Percentiles rank a stretch among this genome's conserved stretches.
Conservation (phyloP, 1,140 invertebrate genomes). For the Melitaea cinxia region DNA sequence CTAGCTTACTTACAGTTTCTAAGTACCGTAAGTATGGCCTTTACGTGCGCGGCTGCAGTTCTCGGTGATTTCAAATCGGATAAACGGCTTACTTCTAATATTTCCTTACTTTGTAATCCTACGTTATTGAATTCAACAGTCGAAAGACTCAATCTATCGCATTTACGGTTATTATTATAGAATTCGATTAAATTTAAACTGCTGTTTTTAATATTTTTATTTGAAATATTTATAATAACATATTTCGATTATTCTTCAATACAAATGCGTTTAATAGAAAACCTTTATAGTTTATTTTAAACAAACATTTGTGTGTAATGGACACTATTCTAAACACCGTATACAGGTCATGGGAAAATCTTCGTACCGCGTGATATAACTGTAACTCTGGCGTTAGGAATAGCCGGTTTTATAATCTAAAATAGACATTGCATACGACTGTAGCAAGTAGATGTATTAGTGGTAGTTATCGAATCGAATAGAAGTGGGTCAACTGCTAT, state of each 20-base stretch:
- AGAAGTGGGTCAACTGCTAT: conserved; percentile 76
- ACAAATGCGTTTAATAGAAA: no score
- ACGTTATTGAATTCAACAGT: conserved; percentile 51
- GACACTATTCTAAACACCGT: conserved; percentile 28
- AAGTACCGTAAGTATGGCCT: conserved; percentile 67
- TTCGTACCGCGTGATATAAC: conserved; percentile 30
- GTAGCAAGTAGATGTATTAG: conserved; percentile 60
- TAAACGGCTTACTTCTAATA: conserved; percentile 61
- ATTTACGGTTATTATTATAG: conserved; percentile 26
- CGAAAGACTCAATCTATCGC: conserved; percentile 13
- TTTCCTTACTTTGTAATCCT: conserved; percentile 54
- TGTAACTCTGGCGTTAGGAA: conserved; percentile 35
- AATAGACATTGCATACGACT: conserved; percentile 24
- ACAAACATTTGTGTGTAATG: no score
- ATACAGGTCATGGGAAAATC: conserved; percentile 46
- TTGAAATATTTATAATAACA: no score
- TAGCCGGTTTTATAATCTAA: conserved; percentile 26
- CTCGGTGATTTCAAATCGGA: conserved; percentile 44
- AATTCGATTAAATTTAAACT: neutral
- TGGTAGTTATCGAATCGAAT: conserved; percentile 67
- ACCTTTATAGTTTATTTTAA: no score
- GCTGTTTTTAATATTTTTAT: no score
- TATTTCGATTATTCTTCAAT: no score
- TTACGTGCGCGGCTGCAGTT: conserved; percentile 48
- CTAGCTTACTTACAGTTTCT: conserved; percentile 40